These are phyloP conservation scores for Halisarca cf. caerulea DNA, from an alignment of 37 sponge, comb jelly and placozoan genomes.

Conservation along the genomic window DNA sequence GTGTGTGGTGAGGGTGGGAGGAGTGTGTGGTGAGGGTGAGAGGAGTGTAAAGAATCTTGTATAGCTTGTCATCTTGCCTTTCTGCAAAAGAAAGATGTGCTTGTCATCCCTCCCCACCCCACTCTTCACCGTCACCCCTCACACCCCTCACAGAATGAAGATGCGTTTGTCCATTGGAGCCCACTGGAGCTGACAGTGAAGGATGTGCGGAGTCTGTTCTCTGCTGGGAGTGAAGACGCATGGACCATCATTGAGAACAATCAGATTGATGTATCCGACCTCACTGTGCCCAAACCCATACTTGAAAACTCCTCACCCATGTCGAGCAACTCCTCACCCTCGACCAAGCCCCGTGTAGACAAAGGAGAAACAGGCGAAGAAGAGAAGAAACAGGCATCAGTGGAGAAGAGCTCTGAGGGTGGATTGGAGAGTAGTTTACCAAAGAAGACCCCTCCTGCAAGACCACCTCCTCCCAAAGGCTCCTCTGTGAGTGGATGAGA, in stretches of 20 bases:
- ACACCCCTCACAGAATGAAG: slow-evolving; percentile 19
- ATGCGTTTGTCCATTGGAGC: slow-evolving; percentile 45
- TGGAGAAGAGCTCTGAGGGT: background rate
- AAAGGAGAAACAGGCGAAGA: background rate
- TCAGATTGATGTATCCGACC: slow-evolving; percentile 3
- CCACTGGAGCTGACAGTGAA: slow-evolving; percentile 61
- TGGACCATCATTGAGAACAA: slow-evolving; percentile 23
- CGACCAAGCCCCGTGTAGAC: background rate
- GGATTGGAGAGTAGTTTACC: background rate
- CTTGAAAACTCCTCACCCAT: background rate
- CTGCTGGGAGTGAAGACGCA: background rate
- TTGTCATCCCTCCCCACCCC: too few species aligned
- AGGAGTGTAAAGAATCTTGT: background rate
- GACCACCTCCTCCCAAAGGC: slow-evolving; percentile 3
- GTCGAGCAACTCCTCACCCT: background rate
- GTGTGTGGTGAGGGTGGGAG: too few species aligned
- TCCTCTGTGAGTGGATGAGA: too few species aligned
- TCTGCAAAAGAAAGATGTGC: too few species aligned
- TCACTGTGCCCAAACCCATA: slow-evolving; percentile 6
- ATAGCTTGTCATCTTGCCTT: background rate
- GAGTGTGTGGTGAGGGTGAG: too few species aligned
- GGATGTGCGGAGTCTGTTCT: slow-evolving; percentile 68
- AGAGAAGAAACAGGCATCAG: background rate
- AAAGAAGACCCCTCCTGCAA: background rate
- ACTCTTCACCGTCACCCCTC: too few species aligned